These are phyloP conservation scores for Lepidurus packardi DNA, from an alignment of 1,140 invertebrate species.

Conservation along the genomic window DNA sequence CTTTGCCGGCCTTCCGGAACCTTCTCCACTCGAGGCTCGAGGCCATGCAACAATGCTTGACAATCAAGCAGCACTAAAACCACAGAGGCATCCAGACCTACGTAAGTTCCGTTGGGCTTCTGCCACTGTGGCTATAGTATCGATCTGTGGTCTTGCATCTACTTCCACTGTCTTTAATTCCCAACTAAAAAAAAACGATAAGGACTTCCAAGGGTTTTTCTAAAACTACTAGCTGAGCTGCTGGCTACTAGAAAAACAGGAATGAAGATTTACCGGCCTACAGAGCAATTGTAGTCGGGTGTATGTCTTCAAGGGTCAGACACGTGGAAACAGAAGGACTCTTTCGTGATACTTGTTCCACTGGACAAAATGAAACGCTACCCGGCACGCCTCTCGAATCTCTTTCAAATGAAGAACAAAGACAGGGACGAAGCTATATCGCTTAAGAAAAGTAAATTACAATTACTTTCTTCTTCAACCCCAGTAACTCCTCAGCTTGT, in stretches of 20 bases:
- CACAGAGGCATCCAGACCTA: neutral
- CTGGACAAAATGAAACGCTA: neutral
- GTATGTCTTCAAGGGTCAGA: neutral
- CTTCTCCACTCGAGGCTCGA: neutral
- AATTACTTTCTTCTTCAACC: neutral
- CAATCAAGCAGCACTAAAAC: neutral
- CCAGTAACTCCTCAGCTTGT: neutral
- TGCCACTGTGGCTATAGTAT: neutral
- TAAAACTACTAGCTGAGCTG: neutral
- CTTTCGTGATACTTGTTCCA: neutral
- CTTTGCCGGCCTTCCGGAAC: neutral
- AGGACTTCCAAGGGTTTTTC: neutral
- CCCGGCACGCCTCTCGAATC: neutral
- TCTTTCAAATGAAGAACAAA: neutral
- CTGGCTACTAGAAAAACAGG: neutral
- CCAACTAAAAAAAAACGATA: neutral
- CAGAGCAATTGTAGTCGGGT: neutral
- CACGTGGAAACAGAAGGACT: neutral
- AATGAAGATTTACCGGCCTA: neutral
- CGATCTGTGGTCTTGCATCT: slow-evolving; percentile 21
- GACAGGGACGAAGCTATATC: neutral
- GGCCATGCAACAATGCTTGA: neutral
- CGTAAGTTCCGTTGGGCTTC: neutral
- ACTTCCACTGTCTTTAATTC: neutral
- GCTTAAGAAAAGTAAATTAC: neutral